Conservation (phyloP, 2,113 vertebrate species). For the Crocuta crocuta region DNA sequence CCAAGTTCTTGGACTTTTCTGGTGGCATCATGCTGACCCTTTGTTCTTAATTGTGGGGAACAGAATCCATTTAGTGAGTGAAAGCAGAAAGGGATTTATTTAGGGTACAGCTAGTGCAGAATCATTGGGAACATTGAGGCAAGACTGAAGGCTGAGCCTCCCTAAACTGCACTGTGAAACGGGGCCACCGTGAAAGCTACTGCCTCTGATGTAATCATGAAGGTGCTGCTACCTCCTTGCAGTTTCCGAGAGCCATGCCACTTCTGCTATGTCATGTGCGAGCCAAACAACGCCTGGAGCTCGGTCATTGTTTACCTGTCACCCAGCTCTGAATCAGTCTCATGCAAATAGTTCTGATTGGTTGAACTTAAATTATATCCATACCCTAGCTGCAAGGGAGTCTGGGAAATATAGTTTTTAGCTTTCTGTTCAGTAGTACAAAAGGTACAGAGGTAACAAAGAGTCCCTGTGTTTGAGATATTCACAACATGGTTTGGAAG, state of each 20-base stretch:
- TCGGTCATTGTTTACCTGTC: not conserved
- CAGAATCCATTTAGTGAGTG: not conserved
- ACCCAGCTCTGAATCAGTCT: not conserved
- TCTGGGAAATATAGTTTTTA: constrained; percentile 46
- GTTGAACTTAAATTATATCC: not conserved
- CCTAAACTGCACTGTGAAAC: not conserved
- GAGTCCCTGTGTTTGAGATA: not conserved
- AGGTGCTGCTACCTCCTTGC: not conserved
- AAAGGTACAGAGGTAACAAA: not conserved
- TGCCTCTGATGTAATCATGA: not conserved
- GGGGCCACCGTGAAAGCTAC: not conserved
- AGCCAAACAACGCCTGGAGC: not conserved
- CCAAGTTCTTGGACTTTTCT: constrained; percentile 2
- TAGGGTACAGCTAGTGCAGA: not conserved
- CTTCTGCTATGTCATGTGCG: not conserved
- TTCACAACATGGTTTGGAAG: not conserved
- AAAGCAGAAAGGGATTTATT: not conserved
- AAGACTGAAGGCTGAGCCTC: not conserved
- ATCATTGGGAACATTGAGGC: not conserved
- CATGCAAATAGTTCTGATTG: not conserved
- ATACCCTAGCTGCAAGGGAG: constrained; percentile 21
- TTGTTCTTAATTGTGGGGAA: constrained; percentile 11
- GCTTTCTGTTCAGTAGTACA: not conserved
- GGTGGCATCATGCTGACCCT: not conserved
- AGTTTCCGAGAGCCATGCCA: not conserved